Evolutionary conservation across 35 echinoderm and acorn worm genomes (phyloP).

Genomic region (Apostichopus japonicus): DNA sequence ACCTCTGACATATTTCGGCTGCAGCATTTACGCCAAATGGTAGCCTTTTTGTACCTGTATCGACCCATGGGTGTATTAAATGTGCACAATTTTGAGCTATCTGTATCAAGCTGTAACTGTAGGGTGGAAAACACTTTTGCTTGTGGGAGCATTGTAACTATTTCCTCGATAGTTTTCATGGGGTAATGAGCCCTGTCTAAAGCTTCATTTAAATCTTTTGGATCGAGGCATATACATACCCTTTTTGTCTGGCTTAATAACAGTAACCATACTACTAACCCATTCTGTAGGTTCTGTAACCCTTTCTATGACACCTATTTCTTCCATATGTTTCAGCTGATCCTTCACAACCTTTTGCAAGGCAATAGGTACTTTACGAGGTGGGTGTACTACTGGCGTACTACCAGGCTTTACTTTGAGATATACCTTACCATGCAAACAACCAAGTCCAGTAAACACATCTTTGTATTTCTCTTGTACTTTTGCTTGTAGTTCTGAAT

Average conservation of each 20-base stretch:
- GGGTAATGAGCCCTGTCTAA: constrained; percentile 54
- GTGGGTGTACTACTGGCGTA: no score
- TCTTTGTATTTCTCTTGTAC: constrained; percentile 26
- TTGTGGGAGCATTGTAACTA: constrained; percentile 18
- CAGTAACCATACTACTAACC: constrained; percentile 41
- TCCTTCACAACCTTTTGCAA: constrained; percentile 32
- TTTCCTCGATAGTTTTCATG: constrained; percentile 28
- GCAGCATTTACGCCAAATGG: no score
- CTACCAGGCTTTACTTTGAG: background rate
- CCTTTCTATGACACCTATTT: constrained; percentile 41
- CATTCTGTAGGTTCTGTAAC: constrained; percentile 73
- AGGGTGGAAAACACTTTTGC: constrained; percentile 58
- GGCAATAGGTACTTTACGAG: background rate
- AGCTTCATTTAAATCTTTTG: constrained; percentile 56
- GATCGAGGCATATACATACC: constrained; percentile 63
- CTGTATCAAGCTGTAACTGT: constrained; percentile 56
- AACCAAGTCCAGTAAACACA: constrained; percentile 55
- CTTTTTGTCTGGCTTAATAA: background rate
- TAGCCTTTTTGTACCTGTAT: no score
- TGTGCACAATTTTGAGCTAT: constrained; percentile 56
- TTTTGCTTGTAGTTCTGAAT: background rate
- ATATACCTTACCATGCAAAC: constrained; percentile 1
- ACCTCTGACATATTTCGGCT: no score
- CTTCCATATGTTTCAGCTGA: constrained; percentile 56
- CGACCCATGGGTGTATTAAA: constrained; percentile 68